A percentile compares a stretch with the other conserved stretches of the same genome.
Conservation (phyloP, 2,113 vertebrate genomes). For the Caloenas nicobarica region DNA sequence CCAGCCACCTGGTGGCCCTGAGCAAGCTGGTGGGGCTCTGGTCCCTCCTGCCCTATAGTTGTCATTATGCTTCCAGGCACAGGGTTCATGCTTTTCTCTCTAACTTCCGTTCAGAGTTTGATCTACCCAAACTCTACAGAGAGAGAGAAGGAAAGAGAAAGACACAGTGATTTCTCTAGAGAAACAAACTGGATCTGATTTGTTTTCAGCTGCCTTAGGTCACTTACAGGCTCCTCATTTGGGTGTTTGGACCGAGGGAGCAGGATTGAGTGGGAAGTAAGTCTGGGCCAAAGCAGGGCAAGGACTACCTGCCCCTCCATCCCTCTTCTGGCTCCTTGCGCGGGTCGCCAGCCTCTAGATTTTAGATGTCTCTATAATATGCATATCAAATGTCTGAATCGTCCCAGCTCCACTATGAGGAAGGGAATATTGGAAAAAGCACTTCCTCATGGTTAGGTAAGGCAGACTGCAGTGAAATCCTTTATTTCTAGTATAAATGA, state of each 20-base stretch:
- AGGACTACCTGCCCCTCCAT: neutral
- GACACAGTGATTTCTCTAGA: rapidly evolving
- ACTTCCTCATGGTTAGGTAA: neutral
- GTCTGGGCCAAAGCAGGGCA: neutral
- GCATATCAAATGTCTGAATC: neutral
- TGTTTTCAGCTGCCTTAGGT: neutral
- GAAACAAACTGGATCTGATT: neutral
- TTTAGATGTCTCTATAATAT: neutral
- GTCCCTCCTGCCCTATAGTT: neutral
- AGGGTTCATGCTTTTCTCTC: rapidly evolving
- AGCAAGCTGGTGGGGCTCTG: neutral
- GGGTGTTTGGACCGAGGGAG: neutral
- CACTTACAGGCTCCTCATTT: neutral
- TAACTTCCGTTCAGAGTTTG: neutral
- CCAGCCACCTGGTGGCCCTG: neutral
- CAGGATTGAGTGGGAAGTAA: neutral
- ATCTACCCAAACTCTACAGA: neutral
- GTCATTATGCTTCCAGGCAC: neutral
- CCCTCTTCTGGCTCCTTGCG: neutral
- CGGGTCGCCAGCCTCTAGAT: neutral
- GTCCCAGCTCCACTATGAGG: neutral
- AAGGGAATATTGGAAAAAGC: neutral
- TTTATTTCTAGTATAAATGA: neutral
- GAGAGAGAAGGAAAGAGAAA: neutral
- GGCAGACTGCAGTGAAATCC: neutral